Base-by-base conservation (phyloP, 2,797 vertebrate genomes). In the Chaunax sp. region DNA sequence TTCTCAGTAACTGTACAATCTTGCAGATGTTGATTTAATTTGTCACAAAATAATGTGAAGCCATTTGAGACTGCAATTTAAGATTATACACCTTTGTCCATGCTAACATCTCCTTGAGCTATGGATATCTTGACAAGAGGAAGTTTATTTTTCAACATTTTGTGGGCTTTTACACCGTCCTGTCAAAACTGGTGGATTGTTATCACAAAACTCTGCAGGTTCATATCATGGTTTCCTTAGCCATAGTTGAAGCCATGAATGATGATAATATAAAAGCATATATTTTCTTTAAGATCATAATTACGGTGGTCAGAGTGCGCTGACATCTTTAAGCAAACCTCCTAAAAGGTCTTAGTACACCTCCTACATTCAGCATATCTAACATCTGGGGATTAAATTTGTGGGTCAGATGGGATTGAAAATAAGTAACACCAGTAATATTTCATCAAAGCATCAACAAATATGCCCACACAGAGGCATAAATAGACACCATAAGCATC, bases 391-490 rank as follows among this genome's bases (percentile, higher is more conserved):
- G 75, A 75, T 82, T 77, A 73, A 49, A 59, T 67, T 23, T 59
- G 47, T 28, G 43, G 2, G 9, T 75, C 76, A 38, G n/a, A 61
- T 40, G 73, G 65, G 78, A 85, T 47, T 73, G 43, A 57, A 75
- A 66, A 62, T 44, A 30, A 63, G 64, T 56, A 80, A 72, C 63
- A 75, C 66, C 72, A 65, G 72, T 82, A 77, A 72, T 77, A 81
- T 90, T 82, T 88, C 53, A 90, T 89, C 79, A 89, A 82, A 85
- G 84, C 83, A 71, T 72, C 78, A 85, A 92, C 87, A 89, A 82
- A 78, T 84, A 35, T 83, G 90, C 91, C 90, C 89, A 92, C 91
- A 91, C 87, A 81, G 67, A 78, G 50, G 86, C 88, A 76, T 72
- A 90, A 92, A 93, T 92, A 94, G 82, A 83, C 67, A 75, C 44